Evolutionary conservation across 2,797 vertebrate genomes (phyloP).

Genomic region (Dryobates pubescens): DNA sequence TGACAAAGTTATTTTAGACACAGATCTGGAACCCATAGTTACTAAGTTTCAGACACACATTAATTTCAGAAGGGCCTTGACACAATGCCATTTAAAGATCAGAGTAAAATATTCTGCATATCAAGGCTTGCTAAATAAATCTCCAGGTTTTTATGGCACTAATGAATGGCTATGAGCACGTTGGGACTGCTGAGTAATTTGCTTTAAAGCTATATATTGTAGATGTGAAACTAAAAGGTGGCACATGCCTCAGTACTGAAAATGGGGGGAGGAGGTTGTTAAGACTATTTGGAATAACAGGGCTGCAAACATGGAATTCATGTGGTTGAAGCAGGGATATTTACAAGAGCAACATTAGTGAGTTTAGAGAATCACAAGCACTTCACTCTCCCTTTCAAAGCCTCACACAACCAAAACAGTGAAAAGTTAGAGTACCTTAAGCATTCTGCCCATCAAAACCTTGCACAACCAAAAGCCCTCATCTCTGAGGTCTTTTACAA

Average conservation of each 20-base stretch:
- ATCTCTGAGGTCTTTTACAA: too few relatives aligned
- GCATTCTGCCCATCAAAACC: not conserved
- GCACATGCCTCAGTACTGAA: not conserved
- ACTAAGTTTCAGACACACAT: constrained; percentile 29
- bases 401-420: not conserved
- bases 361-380: constrained; percentile 32
- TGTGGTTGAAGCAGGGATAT: not conserved
- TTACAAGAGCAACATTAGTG: not conserved
- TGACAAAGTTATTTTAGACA: constrained; percentile 66
- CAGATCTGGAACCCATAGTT: constrained; percentile 19
- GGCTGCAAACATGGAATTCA: not conserved
- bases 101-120: constrained; percentile 47
- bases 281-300: not conserved
- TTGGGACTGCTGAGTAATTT: constrained; percentile 33
- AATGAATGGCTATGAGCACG: constrained; percentile 53
- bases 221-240: constrained; percentile 12
- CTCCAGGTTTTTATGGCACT: constrained; percentile 45
- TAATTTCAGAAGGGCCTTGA: constrained; percentile 49
- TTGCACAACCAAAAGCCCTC: not conserved
- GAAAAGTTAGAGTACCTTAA: not conserved
- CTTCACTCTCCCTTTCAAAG: not conserved
- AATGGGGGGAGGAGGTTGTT: not conserved
- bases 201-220: constrained; percentile 23
- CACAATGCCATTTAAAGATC: constrained; percentile 40
- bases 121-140: constrained; percentile 61